phyloP scores from a whole-genome alignment of 2,113 vertebrate genomes.

The Pandion haliaetus region DNA sequence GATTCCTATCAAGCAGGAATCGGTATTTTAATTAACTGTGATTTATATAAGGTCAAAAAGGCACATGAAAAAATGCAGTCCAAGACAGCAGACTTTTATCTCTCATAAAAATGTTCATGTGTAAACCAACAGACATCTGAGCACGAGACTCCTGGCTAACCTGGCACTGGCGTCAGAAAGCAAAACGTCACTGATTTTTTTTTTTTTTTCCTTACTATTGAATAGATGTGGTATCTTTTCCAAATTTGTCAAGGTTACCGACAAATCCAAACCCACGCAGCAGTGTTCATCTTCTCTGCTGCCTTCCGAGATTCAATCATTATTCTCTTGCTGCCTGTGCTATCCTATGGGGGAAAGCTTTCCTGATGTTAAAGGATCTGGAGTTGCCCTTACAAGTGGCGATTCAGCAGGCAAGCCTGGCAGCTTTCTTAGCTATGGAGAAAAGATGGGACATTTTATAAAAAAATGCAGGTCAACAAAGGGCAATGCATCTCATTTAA shows the following conservation, averaged over 20 bases:
- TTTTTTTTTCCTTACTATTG: neutral
- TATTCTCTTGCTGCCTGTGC: neutral
- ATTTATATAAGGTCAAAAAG: neutral
- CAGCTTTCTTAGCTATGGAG: neutral
- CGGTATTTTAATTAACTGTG: neutral
- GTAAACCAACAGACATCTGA: neutral
- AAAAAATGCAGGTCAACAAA: neutral
- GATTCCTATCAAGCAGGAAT: conserved; percentile 26
- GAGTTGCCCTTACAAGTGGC: neutral
- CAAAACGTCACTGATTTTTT: neutral
- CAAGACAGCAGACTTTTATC: neutral
- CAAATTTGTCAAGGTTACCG: neutral
- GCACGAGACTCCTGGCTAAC: neutral
- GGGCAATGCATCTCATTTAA: neutral
- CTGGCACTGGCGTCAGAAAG: neutral
- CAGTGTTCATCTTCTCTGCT: neutral
- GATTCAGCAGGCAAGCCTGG: neutral
- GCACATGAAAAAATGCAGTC: neutral
- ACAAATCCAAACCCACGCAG: neutral
- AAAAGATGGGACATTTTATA: neutral
- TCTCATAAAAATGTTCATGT: neutral
- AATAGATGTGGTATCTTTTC: neutral
- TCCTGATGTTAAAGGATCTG: neutral
- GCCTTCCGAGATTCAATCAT: accelerated
- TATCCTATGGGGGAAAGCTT: neutral